A percentile compares a stretch with the other conserved stretches of the same genome.
Evolutionary conservation across 53 echinoderm and acorn worm species (phyloP).

Genomic region (Luidia sarsii): DNA sequence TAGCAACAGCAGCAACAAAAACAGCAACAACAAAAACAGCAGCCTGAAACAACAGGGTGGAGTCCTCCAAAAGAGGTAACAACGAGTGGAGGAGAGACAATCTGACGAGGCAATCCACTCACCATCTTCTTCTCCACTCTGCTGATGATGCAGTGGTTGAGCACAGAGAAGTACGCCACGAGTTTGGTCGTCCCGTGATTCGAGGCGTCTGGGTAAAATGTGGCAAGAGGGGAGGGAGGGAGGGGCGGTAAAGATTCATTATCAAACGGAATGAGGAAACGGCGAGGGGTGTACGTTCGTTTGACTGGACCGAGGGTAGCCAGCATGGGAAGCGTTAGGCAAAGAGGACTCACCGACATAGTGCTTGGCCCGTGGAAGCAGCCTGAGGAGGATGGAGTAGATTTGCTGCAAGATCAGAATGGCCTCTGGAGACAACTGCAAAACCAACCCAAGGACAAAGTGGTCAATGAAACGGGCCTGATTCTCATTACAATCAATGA

Average conservation of each 20-base stretch:
- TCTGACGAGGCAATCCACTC: conserved; percentile 19
- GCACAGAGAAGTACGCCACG: conserved; percentile 87
- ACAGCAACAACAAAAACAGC: too few species aligned
- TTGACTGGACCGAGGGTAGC: too few species aligned
- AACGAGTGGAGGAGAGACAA: background rate
- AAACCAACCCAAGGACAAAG: too few species aligned
- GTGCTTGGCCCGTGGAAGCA: conserved; percentile 72
- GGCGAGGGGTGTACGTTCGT: too few species aligned
- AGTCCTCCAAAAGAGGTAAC: background rate
- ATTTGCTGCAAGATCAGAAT: conserved; percentile 71
- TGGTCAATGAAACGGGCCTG: too few species aligned
- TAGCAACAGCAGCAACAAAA: too few species aligned
- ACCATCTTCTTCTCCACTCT: conserved; percentile 85
- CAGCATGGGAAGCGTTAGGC: too few species aligned
- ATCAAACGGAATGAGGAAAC: too few species aligned
- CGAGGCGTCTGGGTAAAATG: conserved; percentile 74
- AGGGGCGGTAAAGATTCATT: too few species aligned
- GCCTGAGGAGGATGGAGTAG: conserved; percentile 70
- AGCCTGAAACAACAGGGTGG: background rate
- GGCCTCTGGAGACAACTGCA: conserved; percentile 76
- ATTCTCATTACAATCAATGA: too few species aligned
- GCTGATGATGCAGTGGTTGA: conserved; percentile 83
- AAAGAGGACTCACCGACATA: conserved; percentile 88
- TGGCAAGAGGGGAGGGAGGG: too few species aligned
- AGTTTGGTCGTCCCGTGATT: conserved; percentile 80